Percentiles rank a stretch among this genome's conserved stretches.
Evolutionary conservation across 2,888 invertebrate genomes (phyloP).

Genomic region (Mylabris sibirica): DNA sequence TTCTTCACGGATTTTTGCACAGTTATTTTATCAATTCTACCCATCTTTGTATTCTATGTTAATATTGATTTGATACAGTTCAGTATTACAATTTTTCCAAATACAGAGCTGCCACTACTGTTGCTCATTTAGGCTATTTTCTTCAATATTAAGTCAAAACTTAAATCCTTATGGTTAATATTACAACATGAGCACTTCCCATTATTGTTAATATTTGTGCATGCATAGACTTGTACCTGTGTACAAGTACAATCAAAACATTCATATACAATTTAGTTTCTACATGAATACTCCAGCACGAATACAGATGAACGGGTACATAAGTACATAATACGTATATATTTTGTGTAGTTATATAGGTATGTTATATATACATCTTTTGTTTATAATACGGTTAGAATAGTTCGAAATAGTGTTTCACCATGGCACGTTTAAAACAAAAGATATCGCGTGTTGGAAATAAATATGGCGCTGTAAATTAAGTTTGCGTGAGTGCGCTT

Average conservation of each 20-base stretch:
- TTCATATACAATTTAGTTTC: background rate
- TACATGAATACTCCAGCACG: background rate
- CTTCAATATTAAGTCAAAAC: background rate
- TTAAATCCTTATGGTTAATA: background rate
- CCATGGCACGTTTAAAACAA: conserved; percentile 62
- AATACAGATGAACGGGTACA: background rate
- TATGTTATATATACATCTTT: conserved; percentile 49
- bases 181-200: conserved; percentile 9
- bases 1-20: too few species aligned
- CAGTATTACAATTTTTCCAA: too few species aligned
- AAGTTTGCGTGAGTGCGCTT: conserved; percentile 62
- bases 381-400: conserved; percentile 46
- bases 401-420: conserved; percentile 54
- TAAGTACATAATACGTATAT: background rate
- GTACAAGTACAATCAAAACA: background rate
- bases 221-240: background rate
- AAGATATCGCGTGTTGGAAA: conserved; percentile 62
- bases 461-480: conserved; percentile 63
- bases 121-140: background rate
- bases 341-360: background rate
- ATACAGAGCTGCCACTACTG: too few species aligned
- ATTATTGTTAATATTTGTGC: background rate
- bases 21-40: too few species aligned
- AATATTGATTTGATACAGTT: too few species aligned
- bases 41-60: too few species aligned